Evolutionary conservation across 1,140 invertebrate genomes (phyloP).

Genomic region (Heterodera schachtii): DNA sequence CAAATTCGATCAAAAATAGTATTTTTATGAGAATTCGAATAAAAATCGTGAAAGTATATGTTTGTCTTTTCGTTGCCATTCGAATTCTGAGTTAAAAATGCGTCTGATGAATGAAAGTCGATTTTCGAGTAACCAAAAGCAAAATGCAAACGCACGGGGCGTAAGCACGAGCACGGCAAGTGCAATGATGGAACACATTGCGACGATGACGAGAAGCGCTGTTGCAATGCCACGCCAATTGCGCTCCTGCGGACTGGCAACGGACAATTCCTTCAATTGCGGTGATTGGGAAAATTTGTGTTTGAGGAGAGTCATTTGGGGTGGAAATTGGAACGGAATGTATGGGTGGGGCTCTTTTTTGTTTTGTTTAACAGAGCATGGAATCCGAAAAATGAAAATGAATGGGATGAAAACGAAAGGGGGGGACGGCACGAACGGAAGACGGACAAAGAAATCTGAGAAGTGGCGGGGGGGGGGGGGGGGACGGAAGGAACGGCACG

Average conservation of each 20-base stretch:
- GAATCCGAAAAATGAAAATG: not conserved
- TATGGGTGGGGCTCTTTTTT: not conserved
- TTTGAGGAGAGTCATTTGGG: not conserved
- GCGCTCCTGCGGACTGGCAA: constrained; percentile 46
- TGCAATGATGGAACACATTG: constrained; percentile 47
- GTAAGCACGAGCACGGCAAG: constrained; percentile 52
- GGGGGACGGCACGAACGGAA: not conserved
- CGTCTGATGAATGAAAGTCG: no score
- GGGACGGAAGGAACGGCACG: not conserved
- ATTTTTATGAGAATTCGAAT: no score
- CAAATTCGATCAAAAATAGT: no score
- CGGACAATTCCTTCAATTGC: constrained; percentile 50
- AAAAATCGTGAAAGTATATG: no score
- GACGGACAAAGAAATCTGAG: not conserved
- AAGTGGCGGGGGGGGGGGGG: not conserved
- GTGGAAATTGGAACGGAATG: not conserved
- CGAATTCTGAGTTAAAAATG: no score
- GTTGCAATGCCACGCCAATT: constrained; percentile 55
- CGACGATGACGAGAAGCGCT: constrained; percentile 45
- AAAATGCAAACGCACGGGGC: constrained; percentile 40
- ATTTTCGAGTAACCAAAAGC: no score
- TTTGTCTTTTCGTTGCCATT: no score
- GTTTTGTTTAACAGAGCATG: not conserved
- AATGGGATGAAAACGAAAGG: not conserved
- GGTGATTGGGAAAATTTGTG: constrained; percentile 15